These are phyloP conservation scores for Eilema sororculum DNA, from an alignment of 2,888 invertebrate genomes.

Conservation along the genomic window DNA sequence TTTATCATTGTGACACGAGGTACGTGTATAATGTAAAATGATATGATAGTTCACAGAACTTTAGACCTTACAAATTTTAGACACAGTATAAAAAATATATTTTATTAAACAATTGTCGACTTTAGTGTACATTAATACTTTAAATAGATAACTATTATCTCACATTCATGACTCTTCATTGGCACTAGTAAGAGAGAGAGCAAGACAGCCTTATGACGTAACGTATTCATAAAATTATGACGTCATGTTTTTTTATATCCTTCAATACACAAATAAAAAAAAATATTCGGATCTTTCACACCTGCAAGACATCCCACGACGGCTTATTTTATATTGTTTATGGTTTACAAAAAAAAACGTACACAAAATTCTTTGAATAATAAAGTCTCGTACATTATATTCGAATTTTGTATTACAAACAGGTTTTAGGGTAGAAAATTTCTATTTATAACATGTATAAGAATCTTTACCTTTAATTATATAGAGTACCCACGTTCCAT, in stretches of 20 bases:
- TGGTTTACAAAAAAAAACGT: background rate
- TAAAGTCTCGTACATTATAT: conserved; percentile 1
- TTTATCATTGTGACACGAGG: too few species aligned
- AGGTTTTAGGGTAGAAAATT: conserved; percentile 23
- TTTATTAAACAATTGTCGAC: too few species aligned
- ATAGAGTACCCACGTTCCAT: background rate
- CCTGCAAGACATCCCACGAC: background rate
- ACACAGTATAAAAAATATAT: too few species aligned
- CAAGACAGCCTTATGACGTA: too few species aligned
- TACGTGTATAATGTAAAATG: too few species aligned
- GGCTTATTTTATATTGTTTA: background rate
- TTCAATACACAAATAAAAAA: background rate
- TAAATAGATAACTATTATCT: too few species aligned
- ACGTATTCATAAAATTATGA: background rate
- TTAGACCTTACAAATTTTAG: too few species aligned
- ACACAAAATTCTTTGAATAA: background rate
- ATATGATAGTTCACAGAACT: too few species aligned
- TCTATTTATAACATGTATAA: conserved; percentile 19
- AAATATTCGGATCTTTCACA: background rate
- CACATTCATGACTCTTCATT: too few species aligned
- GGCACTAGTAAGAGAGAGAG: too few species aligned
- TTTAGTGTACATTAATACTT: too few species aligned
- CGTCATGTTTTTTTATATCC: background rate
- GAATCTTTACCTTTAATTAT: conserved; percentile 10
- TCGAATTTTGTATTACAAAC: background rate